phyloP scores from a whole-genome alignment of 2,888 invertebrate genomes.

The Caenorhabditis panamensis region DNA sequence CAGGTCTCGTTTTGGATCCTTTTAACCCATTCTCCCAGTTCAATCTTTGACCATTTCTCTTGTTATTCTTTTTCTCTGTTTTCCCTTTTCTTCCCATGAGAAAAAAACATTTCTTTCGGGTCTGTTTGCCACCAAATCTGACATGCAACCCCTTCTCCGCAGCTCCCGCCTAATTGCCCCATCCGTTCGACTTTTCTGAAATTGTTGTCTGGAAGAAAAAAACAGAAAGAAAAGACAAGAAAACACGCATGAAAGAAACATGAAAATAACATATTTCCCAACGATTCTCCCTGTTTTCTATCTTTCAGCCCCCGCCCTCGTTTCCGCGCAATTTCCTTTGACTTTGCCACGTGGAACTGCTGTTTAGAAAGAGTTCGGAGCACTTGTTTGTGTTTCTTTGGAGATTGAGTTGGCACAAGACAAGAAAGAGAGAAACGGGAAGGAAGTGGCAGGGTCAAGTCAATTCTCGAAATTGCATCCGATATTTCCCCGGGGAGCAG shows the following conservation, averaged over 20 bases:
- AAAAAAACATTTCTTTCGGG: conserved; percentile 9
- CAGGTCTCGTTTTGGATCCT: not conserved
- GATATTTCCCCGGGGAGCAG: conserved; percentile 49
- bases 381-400: conserved; percentile 4
- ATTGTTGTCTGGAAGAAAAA: not conserved
- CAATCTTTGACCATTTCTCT: conserved; percentile 16
- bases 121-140: conserved; percentile 4
- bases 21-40: not conserved
- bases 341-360: not conserved
- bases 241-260: conserved; percentile 6
- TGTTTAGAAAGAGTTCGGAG: not conserved
- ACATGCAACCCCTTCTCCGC: conserved; percentile 5
- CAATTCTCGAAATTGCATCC: conserved; percentile 56
- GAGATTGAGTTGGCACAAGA: not conserved
- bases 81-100: not conserved
- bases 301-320: too few species aligned
- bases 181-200: conserved; percentile 11
- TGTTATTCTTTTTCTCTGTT: not conserved
- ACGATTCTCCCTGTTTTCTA: not conserved
- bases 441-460: conserved; percentile 14
- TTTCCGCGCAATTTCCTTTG: not conserved
- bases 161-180: conserved; percentile 11
- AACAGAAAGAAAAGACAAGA: not conserved
- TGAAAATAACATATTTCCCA: conserved; percentile 5
- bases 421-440: conserved; percentile 17